Evolutionary conservation across 2,113 vertebrate species (phyloP).

Genomic region (Ophiodon elongatus): DNA sequence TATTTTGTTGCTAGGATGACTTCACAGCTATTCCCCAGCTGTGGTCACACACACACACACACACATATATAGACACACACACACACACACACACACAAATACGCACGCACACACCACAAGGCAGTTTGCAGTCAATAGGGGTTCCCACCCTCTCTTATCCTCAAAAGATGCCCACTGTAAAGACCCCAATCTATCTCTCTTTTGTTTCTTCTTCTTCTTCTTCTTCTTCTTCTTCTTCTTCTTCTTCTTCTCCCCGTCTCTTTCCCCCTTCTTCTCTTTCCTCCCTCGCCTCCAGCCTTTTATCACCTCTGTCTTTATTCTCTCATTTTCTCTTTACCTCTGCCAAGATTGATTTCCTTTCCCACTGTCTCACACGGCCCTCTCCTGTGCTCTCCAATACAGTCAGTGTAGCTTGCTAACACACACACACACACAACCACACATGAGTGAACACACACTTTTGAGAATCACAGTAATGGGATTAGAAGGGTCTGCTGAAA

Average conservation of each 20-base stretch:
- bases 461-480: constrained; percentile 70
- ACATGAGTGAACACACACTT: constrained; percentile 41
- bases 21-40: constrained; percentile 83
- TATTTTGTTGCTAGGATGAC: constrained; percentile 73
- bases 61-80: constrained; percentile 19
- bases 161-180: constrained; percentile 63
- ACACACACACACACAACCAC: constrained; percentile 36
- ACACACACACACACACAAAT: constrained; percentile 31
- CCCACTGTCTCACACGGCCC: constrained; percentile 66
- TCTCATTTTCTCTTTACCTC: constrained; percentile 74
- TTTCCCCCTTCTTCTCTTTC: neutral
- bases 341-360: constrained; percentile 80
- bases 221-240: constrained; percentile 26
- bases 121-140: constrained; percentile 46
- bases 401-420: constrained; percentile 55
- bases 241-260: constrained; percentile 15
- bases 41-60: constrained; percentile 54
- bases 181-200: constrained; percentile 68
- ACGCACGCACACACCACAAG: constrained; percentile 11
- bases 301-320: constrained; percentile 71
- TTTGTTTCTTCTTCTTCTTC: constrained; percentile 66
- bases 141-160: constrained; percentile 78
- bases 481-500: constrained; percentile 78
- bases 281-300: constrained; percentile 54
- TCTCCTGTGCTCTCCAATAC: constrained; percentile 55